Base-by-base conservation (phyloP, 2,888 invertebrate genomes). In the Acleris cristana region DNA sequence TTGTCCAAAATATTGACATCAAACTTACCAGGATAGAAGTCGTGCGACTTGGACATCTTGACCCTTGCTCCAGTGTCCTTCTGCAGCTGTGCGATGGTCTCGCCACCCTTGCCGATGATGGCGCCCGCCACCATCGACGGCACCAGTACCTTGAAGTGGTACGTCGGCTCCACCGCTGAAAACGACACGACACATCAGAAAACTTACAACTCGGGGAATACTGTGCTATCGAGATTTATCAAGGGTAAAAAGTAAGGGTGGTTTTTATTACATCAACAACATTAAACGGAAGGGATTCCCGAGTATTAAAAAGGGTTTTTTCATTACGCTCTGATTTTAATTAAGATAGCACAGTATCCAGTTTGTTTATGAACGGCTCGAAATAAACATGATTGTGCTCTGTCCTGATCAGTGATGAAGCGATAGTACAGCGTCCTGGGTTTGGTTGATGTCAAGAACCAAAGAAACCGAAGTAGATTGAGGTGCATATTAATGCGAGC, bases 41-140 rank as follows among this genome's bases (percentile, higher is more conserved):
- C 99, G 85, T 98, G 98, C 64, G 98, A 98, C 93, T 99, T 99
- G 81, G 99, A 99, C 99, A 99, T 99, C 94, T 99, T 99, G 78
- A 99, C 98, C 81, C 98, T 95, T 79, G 99, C 99, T 78, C 98
- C 98, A 63, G 98, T 97, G 89, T 99, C 99, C 92, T 98, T 98
- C 92, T 99, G 99, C 82, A 99, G 94, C 86, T 98, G 98, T 79
- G 99, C 98, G 91, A 99, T 99, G 69, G 99, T 98, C 92, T 99
- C 99, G 76, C 99, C 99, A 55, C 99, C 99, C 93, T 99, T 99
- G 83, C 99, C 99, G 92, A 99, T 99, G 87, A 99, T 99, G 89
- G 99, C 99, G 75, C 99, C 99, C 66, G 99, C 99, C 78, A 99
- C 99, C 93, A 97, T 97, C 73, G 98, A 97, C 72, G 99, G 99